phyloP scores from a whole-genome alignment of 2,797 vertebrate genomes.

The Luscinia megarhynchos region DNA sequence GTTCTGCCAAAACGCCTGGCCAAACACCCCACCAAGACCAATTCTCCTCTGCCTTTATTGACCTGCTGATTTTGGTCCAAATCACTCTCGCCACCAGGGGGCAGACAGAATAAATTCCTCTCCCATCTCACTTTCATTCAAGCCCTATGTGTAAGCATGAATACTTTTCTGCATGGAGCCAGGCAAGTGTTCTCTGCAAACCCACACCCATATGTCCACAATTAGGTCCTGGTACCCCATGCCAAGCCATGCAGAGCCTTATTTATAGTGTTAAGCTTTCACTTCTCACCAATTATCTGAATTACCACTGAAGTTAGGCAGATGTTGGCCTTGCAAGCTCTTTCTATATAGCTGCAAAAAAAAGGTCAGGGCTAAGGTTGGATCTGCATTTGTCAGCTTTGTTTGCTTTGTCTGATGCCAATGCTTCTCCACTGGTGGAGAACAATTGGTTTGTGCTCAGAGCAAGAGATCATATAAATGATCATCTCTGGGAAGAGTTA shows the following conservation, averaged over 20 bases:
- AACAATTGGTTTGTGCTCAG: neutral
- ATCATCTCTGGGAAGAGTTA: constrained; percentile 56
- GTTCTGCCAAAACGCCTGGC: neutral
- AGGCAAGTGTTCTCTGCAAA: neutral
- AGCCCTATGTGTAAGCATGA: neutral
- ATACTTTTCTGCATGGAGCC: neutral
- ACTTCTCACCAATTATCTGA: constrained; percentile 39
- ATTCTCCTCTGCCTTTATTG: neutral
- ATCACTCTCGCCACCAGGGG: neutral
- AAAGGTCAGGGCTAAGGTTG: constrained; percentile 1
- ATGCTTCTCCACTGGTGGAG: neutral
- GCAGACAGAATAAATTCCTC: constrained; percentile 14
- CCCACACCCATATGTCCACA: neutral
- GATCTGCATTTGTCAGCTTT: constrained; percentile 3
- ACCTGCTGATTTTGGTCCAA: constrained; percentile 7
- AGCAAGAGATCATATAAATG: constrained; percentile 12
- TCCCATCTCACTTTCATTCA: constrained; percentile 7
- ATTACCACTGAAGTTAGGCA: neutral
- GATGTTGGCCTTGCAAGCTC: neutral
- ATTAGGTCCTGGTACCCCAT: neutral
- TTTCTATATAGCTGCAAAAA: neutral
- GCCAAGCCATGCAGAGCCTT: neutral
- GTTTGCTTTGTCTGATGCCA: neutral
- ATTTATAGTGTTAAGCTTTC: constrained; percentile 26
- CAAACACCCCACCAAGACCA: neutral